Conservation (phyloP, 2,888 invertebrate species). For the Platycheirus albimanus region DNA sequence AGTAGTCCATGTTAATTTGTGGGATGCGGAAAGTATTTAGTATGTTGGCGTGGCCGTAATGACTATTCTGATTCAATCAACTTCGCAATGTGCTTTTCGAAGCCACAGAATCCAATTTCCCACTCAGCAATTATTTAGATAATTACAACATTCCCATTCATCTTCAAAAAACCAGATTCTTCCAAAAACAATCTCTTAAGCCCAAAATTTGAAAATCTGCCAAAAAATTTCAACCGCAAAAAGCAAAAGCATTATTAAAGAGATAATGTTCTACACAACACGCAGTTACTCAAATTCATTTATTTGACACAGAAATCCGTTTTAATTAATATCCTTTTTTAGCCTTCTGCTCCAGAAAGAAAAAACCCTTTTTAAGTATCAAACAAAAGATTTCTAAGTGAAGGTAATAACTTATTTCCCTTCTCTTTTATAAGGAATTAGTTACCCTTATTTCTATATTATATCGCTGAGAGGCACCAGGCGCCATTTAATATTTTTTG, state of each 20-base stretch:
- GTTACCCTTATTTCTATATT: conserved; percentile 38
- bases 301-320: conserved; percentile 71
- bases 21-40: too few relatives aligned
- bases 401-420: conserved; percentile 69
- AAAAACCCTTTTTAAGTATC: conserved; percentile 54
- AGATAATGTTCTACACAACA: conserved; percentile 51
- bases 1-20: too few relatives aligned
- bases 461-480: conserved; percentile 29
- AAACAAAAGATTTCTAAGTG: conserved; percentile 72
- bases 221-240: conserved; percentile 38
- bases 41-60: too few relatives aligned
- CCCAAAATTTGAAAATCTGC: too few relatives aligned
- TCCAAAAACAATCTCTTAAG: too few relatives aligned
- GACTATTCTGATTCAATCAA: too few relatives aligned
- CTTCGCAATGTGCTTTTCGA: too few relatives aligned
- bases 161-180: too few relatives aligned
- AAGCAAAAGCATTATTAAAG: conserved; percentile 37
- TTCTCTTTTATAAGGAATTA: conserved; percentile 11
- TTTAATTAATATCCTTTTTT: conserved; percentile 70
- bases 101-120: too few relatives aligned
- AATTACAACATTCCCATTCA: too few relatives aligned
- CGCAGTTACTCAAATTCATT: conserved; percentile 54
- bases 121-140: too few relatives aligned
- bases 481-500: conserved; percentile 53
- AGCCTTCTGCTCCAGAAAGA: conserved; percentile 11